Evolutionary conservation across 1,140 invertebrate genomes (phyloP).

Genomic region (Hestina assimilis): DNA sequence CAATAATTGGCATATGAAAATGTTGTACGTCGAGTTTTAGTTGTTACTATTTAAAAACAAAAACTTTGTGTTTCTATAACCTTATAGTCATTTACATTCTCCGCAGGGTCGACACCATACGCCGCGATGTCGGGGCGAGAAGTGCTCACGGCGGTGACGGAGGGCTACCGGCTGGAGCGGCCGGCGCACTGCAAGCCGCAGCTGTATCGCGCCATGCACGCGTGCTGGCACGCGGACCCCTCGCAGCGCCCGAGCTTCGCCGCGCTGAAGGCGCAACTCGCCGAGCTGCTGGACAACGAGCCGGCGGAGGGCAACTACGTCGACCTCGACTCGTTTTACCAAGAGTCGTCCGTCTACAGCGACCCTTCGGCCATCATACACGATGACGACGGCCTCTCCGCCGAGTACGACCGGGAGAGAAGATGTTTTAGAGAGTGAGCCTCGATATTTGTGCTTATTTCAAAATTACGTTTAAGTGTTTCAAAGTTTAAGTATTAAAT

Average conservation of each 20-base stretch:
- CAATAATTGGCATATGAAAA: too few species aligned
- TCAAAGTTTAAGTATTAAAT: neutral
- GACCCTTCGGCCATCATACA: conserved; percentile 74
- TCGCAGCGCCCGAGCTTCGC: conserved; percentile 86
- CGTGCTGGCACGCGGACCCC: conserved; percentile 88
- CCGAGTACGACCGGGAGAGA: conserved; percentile 68
- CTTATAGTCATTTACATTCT: neutral
- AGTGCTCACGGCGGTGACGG: conserved; percentile 86
- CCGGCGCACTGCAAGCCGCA: conserved; percentile 87
- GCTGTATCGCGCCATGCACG: conserved; percentile 86
- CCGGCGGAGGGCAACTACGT: conserved; percentile 86
- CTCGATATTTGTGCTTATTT: neutral
- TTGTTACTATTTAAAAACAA: too few species aligned
- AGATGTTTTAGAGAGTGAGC: conserved; percentile 69
- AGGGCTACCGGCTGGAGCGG: conserved; percentile 86
- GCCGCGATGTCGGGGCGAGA: conserved; percentile 88
- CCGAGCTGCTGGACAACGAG: conserved; percentile 83
- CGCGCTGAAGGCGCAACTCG: conserved; percentile 83
- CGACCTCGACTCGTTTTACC: conserved; percentile 87
- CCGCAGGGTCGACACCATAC: conserved; percentile 88
- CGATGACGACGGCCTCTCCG: conserved; percentile 71
- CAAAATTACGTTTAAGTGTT: neutral
- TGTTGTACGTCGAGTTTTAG: too few species aligned
- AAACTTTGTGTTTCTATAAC: too few species aligned
- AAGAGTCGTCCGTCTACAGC: conserved; percentile 81